phyloP scores from a whole-genome alignment of 2,113 vertebrate genomes.

The Actenoides lindsayi region DNA sequence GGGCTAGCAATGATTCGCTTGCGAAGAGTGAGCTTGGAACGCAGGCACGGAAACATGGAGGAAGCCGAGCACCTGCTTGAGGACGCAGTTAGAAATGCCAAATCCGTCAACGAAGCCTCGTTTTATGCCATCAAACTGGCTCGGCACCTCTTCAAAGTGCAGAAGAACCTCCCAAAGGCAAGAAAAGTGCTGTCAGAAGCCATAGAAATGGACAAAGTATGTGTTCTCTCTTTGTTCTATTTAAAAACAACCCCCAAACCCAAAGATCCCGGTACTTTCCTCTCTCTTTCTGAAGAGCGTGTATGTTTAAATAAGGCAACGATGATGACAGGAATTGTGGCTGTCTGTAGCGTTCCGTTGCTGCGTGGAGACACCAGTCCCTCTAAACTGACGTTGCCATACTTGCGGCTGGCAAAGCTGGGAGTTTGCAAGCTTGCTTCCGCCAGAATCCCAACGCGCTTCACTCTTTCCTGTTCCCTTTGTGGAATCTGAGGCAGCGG shows the following conservation, averaged over 20 bases:
- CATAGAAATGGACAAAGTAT: slow-evolving; percentile 93
- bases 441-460: not conserved
- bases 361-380: slow-evolving; percentile 81
- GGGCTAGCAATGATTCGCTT: slow-evolving; percentile 94
- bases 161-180: slow-evolving; percentile 89
- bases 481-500: rapidly evolving
- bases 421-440: not conserved
- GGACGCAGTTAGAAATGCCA: slow-evolving; percentile 89
- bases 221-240: slow-evolving; percentile 23
- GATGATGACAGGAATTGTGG: slow-evolving; percentile 73
- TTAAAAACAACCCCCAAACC: not conserved
- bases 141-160: slow-evolving; percentile 91
- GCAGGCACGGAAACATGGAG: slow-evolving; percentile 92
- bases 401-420: not conserved
- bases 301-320: slow-evolving; percentile 45
- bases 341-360: slow-evolving; percentile 57
- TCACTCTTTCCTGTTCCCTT: not conserved
- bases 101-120: slow-evolving; percentile 81
- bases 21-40: slow-evolving; percentile 93
- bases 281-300: not conserved
- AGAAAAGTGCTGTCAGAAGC: slow-evolving; percentile 93
- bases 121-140: slow-evolving; percentile 96
- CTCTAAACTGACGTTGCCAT: slow-evolving; percentile 85
- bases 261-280: not conserved
- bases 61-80: slow-evolving; percentile 88